Evolutionary conservation across 2,888 invertebrate species (phyloP).

Genomic region (Ctena decussata): DNA sequence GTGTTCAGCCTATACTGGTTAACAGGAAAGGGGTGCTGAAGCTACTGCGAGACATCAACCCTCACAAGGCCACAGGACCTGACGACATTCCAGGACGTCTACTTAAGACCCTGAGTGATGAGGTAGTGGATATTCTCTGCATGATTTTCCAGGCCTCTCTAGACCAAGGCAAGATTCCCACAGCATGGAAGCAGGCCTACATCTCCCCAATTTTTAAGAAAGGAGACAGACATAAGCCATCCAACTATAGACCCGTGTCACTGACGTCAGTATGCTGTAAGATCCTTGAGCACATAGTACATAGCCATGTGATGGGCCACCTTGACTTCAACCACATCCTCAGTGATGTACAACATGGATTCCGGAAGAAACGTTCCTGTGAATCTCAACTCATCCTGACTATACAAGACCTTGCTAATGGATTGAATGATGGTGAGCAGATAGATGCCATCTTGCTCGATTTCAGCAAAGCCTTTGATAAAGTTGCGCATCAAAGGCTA

Average conservation of each 20-base stretch:
- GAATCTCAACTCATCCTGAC: neutral
- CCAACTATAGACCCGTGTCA: neutral
- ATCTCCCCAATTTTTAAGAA: constrained; percentile 7
- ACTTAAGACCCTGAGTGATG: neutral
- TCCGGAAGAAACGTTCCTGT: neutral
- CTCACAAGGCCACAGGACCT: constrained; percentile 10
- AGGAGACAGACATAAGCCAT: neutral
- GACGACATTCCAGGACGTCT: neutral
- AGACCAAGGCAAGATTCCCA: constrained; percentile 9
- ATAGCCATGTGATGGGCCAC: constrained; percentile 6
- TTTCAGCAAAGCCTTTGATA: neutral
- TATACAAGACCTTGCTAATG: neutral
- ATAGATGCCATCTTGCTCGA: neutral
- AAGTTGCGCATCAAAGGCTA: neutral
- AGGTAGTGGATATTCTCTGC: neutral
- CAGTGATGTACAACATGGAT: constrained; percentile 14
- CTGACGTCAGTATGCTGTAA: constrained; percentile 17
- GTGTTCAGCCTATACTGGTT: neutral
- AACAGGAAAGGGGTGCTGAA: no score
- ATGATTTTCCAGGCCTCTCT: neutral
- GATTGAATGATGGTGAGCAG: neutral
- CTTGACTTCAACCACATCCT: neutral
- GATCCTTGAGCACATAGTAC: constrained; percentile 12
- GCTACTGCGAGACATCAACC: neutral
- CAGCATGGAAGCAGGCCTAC: constrained; percentile 5